These are phyloP conservation scores for Clarias macrocephalus DNA, from an alignment of 2,113 vertebrate species.

Conservation along the genomic window DNA sequence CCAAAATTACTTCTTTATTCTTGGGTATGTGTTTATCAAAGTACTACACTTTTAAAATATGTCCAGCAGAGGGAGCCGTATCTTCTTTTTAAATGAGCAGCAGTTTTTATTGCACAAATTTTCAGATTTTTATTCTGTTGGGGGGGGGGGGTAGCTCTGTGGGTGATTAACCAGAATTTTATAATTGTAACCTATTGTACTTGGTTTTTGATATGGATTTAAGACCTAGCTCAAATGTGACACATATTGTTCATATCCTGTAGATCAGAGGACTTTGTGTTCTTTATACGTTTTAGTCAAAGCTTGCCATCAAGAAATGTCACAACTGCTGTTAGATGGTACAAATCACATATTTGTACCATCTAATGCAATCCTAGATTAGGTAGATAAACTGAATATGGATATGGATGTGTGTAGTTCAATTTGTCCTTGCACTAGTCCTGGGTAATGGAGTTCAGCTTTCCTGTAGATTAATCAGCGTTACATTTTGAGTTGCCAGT, in stretches of 20 bases:
- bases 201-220: neutral
- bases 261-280: neutral
- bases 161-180: neutral
- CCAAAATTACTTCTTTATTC: neutral
- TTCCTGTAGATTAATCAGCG: constrained; percentile 43
- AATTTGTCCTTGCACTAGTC: neutral
- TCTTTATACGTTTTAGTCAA: neutral
- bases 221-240: neutral
- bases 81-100: neutral
- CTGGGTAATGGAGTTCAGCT: neutral
- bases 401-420: neutral
- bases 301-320: constrained; percentile 2
- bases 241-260: neutral
- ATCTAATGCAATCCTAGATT: neutral
- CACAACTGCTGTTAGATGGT: neutral
- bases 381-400: neutral
- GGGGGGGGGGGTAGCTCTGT: too few relatives aligned
- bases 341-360: neutral
- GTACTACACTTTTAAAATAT: neutral
- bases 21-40: neutral
- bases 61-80: neutral
- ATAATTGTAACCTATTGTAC: neutral
- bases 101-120: neutral
- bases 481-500: constrained; percentile 46
- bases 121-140: neutral